Percentiles rank a stretch among this genome's conserved stretches.
These are phyloP conservation scores for Stenchaetothrips biformis DNA, from an alignment of 2,888 invertebrate genomes.

Conservation along the genomic window DNA sequence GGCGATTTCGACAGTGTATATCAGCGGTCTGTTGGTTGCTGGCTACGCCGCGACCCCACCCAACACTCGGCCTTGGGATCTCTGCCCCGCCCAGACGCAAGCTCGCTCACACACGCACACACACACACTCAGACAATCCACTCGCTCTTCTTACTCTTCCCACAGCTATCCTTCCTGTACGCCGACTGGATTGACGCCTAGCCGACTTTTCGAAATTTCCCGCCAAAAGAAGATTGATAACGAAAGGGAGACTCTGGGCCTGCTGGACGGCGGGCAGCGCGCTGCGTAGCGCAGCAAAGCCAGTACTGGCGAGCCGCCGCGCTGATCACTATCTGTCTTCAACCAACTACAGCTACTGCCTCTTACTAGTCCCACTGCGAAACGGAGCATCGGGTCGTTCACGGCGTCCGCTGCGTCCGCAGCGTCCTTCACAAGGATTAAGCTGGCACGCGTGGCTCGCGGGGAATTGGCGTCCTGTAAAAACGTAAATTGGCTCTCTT, in stretches of 20 bases:
- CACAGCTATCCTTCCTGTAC: background rate
- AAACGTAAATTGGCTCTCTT: no score
- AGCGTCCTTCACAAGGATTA: no score
- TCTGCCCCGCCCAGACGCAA: background rate
- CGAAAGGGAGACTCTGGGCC: no score
- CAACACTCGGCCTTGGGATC: constrained; percentile 13
- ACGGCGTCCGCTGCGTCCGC: no score
- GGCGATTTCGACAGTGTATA: background rate
- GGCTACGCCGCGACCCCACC: constrained; percentile 9
- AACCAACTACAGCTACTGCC: no score
- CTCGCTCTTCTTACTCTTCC: background rate
- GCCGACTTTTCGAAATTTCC: no score
- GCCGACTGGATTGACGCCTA: background rate
- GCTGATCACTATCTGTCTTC: no score
- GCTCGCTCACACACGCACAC: background rate
- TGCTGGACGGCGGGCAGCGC: background rate
- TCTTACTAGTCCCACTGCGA: no score
- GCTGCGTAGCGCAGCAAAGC: background rate
- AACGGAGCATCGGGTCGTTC: no score
- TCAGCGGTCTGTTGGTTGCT: background rate
- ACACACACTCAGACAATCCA: background rate
- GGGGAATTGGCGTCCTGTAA: no score
- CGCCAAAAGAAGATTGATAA: no score
- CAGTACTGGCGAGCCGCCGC: background rate
- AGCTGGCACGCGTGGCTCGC: no score